Conservation (phyloP, 2,797 vertebrate species). For the Psittacula derbiana region DNA sequence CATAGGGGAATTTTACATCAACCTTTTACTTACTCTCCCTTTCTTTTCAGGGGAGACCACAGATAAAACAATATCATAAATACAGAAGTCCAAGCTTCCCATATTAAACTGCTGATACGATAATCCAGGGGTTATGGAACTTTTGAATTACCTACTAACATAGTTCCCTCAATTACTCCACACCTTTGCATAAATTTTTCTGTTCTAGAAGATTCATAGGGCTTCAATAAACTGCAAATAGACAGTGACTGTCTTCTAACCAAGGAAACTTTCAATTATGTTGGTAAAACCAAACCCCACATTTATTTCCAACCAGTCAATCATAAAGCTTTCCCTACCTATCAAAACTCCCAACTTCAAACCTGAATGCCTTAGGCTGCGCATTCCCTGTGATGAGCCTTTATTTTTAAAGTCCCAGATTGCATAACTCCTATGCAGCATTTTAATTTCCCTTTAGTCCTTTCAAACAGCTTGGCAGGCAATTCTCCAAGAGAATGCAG, state of each 20-base stretch:
- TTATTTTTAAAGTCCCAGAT: conserved; percentile 46
- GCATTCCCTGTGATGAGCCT: background rate
- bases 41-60: background rate
- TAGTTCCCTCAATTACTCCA: background rate
- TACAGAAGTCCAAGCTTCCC: background rate
- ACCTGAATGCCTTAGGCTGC: conserved; percentile 25
- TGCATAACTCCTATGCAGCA: conserved; percentile 60
- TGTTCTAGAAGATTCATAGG: background rate
- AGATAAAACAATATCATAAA: background rate
- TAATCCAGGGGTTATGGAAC: background rate
- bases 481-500: conserved; percentile 65
- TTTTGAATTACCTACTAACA: background rate
- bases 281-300: background rate
- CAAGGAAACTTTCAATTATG: background rate
- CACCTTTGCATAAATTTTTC: background rate
- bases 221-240: background rate
- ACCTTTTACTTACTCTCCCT: background rate
- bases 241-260: background rate
- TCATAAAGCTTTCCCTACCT: background rate
- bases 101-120: background rate
- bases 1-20: background rate
- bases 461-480: conserved; percentile 58
- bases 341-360: conserved; percentile 3
- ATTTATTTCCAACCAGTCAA: background rate
- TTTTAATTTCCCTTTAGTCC: conserved; percentile 62